phyloP scores from a whole-genome alignment of 1,140 invertebrate genomes.

The Trissolcus basalis region DNA sequence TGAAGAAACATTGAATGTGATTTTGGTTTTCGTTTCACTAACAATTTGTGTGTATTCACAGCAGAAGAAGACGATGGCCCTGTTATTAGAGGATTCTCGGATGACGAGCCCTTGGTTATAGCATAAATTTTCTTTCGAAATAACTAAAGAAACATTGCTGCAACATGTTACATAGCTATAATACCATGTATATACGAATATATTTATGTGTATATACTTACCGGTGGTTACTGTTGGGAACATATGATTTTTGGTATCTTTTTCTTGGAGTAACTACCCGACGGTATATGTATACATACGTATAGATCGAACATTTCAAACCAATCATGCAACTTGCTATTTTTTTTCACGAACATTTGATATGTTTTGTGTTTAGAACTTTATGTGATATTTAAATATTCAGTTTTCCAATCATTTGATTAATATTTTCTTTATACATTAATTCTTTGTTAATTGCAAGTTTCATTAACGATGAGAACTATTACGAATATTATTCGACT shows the following conservation, averaged over 20 bases:
- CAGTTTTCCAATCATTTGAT: too few relatives aligned
- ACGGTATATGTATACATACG: slow-evolving; percentile 1
- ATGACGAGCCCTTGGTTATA: slow-evolving; percentile 94
- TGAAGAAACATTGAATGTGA: slow-evolving; percentile 3
- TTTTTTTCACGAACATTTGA: too few relatives aligned
- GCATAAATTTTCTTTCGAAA: slow-evolving; percentile 77
- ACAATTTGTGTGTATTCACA: slow-evolving; percentile 61
- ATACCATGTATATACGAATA: slow-evolving; percentile 54
- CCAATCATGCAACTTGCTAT: slow-evolving; percentile 29
- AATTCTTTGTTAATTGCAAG: too few relatives aligned
- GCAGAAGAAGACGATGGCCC: slow-evolving; percentile 91
- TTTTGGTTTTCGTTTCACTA: slow-evolving; percentile 1
- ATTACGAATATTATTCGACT: too few relatives aligned
- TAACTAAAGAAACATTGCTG: slow-evolving; percentile 46
- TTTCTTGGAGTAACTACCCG: neutral
- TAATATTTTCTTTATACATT: too few relatives aligned
- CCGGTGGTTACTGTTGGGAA: slow-evolving; percentile 14
- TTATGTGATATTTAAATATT: too few relatives aligned
- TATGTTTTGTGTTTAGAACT: too few relatives aligned
- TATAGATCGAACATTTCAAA: slow-evolving; percentile 17
- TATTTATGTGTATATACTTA: slow-evolving; percentile 30
- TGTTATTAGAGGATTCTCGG: slow-evolving; percentile 92
- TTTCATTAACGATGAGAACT: too few relatives aligned
- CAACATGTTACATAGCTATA: slow-evolving; percentile 48
- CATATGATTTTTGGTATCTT: neutral